These are phyloP conservation scores for Nephrotoma flavescens DNA, from an alignment of 2,888 invertebrate species.

Conservation along the genomic window DNA sequence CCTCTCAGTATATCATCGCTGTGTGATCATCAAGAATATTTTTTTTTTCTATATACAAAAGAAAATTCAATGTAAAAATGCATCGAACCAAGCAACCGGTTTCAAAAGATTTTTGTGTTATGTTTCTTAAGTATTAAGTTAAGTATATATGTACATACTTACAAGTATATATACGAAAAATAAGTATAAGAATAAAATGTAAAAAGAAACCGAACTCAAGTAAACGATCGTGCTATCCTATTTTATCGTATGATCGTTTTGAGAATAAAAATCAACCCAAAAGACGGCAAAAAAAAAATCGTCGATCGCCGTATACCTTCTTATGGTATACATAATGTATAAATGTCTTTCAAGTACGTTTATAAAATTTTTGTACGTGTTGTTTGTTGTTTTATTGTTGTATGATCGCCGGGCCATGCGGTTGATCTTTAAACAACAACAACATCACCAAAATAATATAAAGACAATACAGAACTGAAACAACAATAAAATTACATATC, in stretches of 20 bases:
- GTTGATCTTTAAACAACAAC: neutral
- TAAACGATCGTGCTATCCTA: neutral
- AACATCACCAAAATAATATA: neutral
- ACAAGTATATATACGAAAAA: neutral
- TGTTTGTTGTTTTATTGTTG: neutral
- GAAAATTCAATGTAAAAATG: slow-evolving; percentile 1
- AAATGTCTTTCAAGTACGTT: neutral
- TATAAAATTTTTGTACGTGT: neutral
- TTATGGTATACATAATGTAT: neutral
- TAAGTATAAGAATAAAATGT: neutral
- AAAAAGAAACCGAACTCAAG: neutral
- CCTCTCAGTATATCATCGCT: neutral
- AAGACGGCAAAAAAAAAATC: neutral
- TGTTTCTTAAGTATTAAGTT: neutral
- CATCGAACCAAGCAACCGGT: slow-evolving; percentile 4
- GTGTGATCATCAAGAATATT: neutral
- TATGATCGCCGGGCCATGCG: neutral
- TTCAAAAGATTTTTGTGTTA: neutral
- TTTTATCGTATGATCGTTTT: neutral
- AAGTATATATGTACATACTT: neutral
- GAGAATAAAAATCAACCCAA: neutral
- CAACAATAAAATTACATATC: neutral
- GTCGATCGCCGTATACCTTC: neutral
- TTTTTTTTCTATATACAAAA: neutral
- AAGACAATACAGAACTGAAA: neutral